Evolutionary conservation across 2,113 vertebrate genomes (phyloP), one percentile per base, ranked within the genome.

Genomic region (Tragelaphus scriptus): DNA sequence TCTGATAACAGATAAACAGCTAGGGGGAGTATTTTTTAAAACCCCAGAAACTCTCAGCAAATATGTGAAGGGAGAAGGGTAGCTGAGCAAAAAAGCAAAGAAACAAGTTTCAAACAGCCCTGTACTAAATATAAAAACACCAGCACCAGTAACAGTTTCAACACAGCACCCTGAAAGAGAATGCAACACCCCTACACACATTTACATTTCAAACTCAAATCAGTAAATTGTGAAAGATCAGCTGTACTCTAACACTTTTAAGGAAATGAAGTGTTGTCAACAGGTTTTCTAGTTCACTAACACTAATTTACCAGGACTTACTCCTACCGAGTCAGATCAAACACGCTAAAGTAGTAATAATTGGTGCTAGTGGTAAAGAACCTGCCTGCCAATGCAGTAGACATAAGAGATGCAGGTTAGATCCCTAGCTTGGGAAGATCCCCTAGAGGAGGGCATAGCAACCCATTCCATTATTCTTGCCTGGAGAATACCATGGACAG

Each of bases 181-280:
- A 80, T 59, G 10, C 30, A 97, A 56, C 71, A 82, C 21, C 40
- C 32, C 68, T 91, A 93, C 1, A 53, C 21, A 84, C 61, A 91
- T 55, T 88, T 93, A 59, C 96, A 65, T 55, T 94, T 84, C 71
- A 86, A 93, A 95, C 47, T 95, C 65, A 77, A 94, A 97, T 92
- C 77, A 93, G 9, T 47, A 95, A 94, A 88, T 85, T 8, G 16
- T 91, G 49, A 80, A 91, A 84, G 15, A 82, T 16, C 16, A 61
- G 47, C 61, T 88, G 8, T 8, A 65, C 19, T 58, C 32, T 61
- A 82, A 82, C 40, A 90, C 23, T 91, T 96, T 40, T 56, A 87
- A 94, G 23, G 19, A 97, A 97, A 90, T 71, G 6, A 92, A 97
- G n/a, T 61, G 32, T 55, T 92, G 44, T 36, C 58, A 95, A 51